phyloP scores from a whole-genome alignment of 2,113 vertebrate species.

The Anseranas semipalmata region DNA sequence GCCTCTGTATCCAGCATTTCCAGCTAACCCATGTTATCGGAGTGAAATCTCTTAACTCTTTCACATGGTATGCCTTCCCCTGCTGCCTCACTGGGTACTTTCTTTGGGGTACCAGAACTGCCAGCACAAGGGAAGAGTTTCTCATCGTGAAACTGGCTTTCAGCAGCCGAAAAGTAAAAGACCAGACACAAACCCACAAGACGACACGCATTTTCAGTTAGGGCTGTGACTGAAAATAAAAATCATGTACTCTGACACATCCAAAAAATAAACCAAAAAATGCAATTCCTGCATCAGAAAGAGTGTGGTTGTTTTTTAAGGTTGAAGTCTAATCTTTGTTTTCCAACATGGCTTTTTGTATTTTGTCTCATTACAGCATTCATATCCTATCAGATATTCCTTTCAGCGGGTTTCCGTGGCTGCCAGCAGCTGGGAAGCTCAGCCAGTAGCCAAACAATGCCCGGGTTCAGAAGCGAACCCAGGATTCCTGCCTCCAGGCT shows the following conservation, averaged over 20 bases:
- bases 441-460: slow-evolving; percentile 54
- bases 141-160: neutral
- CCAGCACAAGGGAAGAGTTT: neutral
- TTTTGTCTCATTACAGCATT: slow-evolving; percentile 52
- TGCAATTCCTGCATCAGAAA: neutral
- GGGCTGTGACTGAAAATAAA: neutral
- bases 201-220: neutral
- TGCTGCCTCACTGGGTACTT: neutral
- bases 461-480: slow-evolving; percentile 2
- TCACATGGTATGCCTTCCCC: neutral
- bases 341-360: slow-evolving; percentile 36
- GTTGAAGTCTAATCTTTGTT: slow-evolving; percentile 46
- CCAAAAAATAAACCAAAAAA: neutral
- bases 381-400: slow-evolving; percentile 35
- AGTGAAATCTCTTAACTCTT: neutral
- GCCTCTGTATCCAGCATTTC: neutral
- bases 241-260: neutral
- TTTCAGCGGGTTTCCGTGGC: slow-evolving; percentile 33
- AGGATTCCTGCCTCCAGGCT: slow-evolving; percentile 57
- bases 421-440: slow-evolving; percentile 61
- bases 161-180: slow-evolving; percentile 18
- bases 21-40: neutral
- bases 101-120: neutral
- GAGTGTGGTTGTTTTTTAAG: neutral
- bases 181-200: neutral